Conservation (phyloP, 2,113 vertebrate genomes). For the Lonchura striata region DNA sequence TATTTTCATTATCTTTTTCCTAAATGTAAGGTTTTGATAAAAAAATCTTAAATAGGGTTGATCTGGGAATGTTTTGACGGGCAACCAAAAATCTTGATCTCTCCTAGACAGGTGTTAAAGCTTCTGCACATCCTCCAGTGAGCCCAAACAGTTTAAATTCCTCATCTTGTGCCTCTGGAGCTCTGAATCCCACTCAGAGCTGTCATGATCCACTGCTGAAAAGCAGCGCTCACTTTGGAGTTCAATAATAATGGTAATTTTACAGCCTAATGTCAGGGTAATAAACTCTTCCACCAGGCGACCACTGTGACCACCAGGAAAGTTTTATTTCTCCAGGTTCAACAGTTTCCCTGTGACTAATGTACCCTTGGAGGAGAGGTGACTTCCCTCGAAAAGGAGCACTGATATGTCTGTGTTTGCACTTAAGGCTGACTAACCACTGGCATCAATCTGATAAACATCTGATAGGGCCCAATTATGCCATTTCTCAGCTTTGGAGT, state of each 20-base stretch:
- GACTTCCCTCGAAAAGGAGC: background rate
- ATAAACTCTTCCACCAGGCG: background rate
- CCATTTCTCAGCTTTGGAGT: background rate
- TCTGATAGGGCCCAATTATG: background rate
- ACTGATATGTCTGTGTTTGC: background rate
- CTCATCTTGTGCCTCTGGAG: background rate
- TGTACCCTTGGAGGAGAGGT: background rate
- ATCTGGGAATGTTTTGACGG: background rate
- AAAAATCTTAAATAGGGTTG: background rate
- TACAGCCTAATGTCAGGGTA: background rate
- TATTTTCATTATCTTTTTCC: background rate
- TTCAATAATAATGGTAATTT: background rate
- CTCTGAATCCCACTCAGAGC: background rate
- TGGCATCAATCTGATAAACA: background rate
- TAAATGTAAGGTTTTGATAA: background rate
- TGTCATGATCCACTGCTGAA: background rate
- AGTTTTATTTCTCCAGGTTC: slow-evolving; percentile 32
- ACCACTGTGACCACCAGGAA: background rate
- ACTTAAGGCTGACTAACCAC: background rate
- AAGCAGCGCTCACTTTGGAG: background rate
- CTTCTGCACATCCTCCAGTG: background rate
- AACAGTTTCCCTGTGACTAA: slow-evolving; percentile 8
- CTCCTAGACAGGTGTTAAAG: background rate
- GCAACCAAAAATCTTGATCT: background rate
- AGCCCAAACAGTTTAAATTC: background rate